Evolutionary conservation across 1,140 invertebrate genomes (phyloP), one percentile per base, ranked within the genome.

Genomic region (Diorhabda elongata): DNA sequence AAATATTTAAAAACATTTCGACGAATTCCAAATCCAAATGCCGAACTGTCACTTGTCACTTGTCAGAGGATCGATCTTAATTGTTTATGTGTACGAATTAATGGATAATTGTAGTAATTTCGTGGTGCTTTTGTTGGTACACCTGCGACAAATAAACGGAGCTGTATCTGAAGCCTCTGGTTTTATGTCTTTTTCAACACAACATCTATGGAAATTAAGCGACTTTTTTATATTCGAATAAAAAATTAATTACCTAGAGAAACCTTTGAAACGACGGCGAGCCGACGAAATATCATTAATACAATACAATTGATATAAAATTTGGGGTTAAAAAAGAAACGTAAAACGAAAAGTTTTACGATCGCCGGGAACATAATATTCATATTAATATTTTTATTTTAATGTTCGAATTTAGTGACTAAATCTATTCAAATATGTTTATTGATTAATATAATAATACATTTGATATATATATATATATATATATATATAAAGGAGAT

Each of bases 271-370:
- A 6, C 26, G 26, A 52, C 2, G n/a, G 4, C 47, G 47, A 52
- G 47, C 47, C 47, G 47, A 52, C 47, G 47, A 52, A 44, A 62
- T 62, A 44, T 62, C 61, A 62, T 62, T 44, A 62, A 62, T 43
- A 62, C n/a, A 62, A 62, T 62, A 62, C 42, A 5, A 62, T n/a
- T 62, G 61, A 62, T 62, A 62, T 62, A 44, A 62, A 62, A 47
- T 44, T 44, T 43, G 6, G 26, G 26, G 26, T 0, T 1, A 62
- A 62, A 52, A 8, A 52, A 52, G n/a, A 52, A 62, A 42, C 61
- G 7, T 8, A 42, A 7, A 7, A 11, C 9, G 26, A 47, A 62
- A 62, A 59, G 7, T 62, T 62, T 62, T 62, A 62, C 44, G 61
- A 44, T 44, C 8, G 61, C 43, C 8, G 11, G 7, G 42, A 6